Evolutionary conservation across 53 echinoderm and acorn worm genomes (phyloP).

Genomic region (Astropecten irregularis): DNA sequence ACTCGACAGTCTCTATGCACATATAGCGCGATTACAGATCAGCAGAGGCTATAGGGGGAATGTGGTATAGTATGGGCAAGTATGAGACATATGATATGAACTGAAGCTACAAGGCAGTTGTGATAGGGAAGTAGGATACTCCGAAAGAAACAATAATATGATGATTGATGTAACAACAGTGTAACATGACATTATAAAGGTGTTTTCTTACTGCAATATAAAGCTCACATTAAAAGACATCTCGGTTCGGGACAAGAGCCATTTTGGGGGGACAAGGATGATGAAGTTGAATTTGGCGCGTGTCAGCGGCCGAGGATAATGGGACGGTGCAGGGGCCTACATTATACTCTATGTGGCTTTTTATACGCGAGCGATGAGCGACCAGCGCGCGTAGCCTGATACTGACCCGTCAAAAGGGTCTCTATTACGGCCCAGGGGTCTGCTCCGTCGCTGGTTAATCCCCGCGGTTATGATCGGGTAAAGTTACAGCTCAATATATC

Average conservation of each 20-base stretch:
- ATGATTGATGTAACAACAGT: background rate
- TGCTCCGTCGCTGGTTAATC: slow-evolving; percentile 40
- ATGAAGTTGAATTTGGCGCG: slow-evolving; percentile 13
- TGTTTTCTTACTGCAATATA: no score
- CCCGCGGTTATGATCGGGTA: slow-evolving; percentile 27
- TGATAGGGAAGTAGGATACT: background rate
- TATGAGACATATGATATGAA: slow-evolving; percentile 15
- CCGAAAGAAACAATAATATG: background rate
- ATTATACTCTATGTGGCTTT: background rate
- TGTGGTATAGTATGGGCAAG: background rate
- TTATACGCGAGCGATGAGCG: background rate
- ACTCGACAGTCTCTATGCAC: no score
- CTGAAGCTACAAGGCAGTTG: background rate
- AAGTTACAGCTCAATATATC: slow-evolving; percentile 51
- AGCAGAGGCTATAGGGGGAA: slow-evolving; percentile 5
- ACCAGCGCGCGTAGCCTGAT: slow-evolving; percentile 15
- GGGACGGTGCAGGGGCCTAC: no score
- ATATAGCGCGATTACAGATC: no score
- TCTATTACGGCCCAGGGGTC: slow-evolving; percentile 42
- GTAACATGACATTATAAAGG: background rate
- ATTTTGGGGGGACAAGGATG: background rate
- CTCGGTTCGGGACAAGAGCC: background rate
- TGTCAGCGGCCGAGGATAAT: background rate
- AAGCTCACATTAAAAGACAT: background rate
- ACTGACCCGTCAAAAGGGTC: slow-evolving; percentile 36